Base-by-base conservation (phyloP, 1,140 invertebrate genomes). In the Eriocheir sinensis region DNA sequence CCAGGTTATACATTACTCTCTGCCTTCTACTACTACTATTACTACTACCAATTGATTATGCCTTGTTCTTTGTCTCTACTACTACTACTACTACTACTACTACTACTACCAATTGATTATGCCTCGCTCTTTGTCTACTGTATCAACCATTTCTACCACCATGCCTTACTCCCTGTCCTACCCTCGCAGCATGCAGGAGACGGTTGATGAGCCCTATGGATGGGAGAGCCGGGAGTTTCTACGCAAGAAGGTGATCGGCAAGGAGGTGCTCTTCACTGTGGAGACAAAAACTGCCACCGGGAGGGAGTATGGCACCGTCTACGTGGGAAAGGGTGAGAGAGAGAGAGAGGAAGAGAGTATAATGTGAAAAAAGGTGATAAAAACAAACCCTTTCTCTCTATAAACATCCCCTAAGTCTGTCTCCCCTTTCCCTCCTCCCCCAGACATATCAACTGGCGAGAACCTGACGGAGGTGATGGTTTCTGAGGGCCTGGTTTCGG, bases 161-260 rank as follows among this genome's bases (percentile, higher is more conserved):
- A 72, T 21, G 38, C 40, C 40, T n/a, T 81, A 32, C 85, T 90
- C 40, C 81, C 17, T 40, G 86, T 4, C 85, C 27, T 96, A 79
- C 34, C 34, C 95, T 95, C 96, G 40, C 96, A 97, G 97, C 96
- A 96, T 95, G 36, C 97, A 98, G 94, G 98, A 98, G 96, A 98
- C 98, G 89, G 98, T 98, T 96, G 99, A 99, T 97, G 98, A 99
- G 97, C 98, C 99, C 9, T 99, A 97, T 97, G 99, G 99, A 0
- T 99, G 99, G 99, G 99, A 99, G 97, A 98, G 99, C 0, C 97
- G 99, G 94, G 99, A 99, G 97, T 99, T 98, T 96, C 97, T 99
- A 41, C 97, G 99, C 40, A 99, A 99, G 96, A 99, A 99, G 96
- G 96, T 99, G 12, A 98, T 99, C 96, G 99, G 99, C 3, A 98